Base-by-base conservation (phyloP, 2,113 vertebrate genomes). In the Phainopepla nitens region DNA sequence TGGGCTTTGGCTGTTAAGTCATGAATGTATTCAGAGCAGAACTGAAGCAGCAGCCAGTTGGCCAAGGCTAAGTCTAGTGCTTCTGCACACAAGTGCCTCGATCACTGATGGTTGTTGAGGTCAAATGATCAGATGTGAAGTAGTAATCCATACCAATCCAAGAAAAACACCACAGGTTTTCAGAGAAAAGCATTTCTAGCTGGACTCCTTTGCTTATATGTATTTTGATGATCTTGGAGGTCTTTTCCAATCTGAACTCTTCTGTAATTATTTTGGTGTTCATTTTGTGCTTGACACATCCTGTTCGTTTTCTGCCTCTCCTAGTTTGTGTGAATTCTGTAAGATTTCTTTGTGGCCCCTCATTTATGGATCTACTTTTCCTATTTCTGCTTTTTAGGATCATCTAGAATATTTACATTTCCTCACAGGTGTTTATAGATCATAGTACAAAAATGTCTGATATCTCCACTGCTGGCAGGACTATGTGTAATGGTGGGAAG, bases 51-150 rank as follows among this genome's bases (percentile, higher is more conserved):
- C 28, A 83, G 25, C 24, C 50, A 13, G 0, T 13, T 54, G 41
- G 16, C 70, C 45, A 66, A 60, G 35, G 45, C 33, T 70, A 39
- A 29, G 12, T 53, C 41, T 27, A 69, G 21, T 3, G 5, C 10
- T 33, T 49, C n/a, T 51, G 33, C 45, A 45, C 10, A 7, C 10
- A 61, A 39, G 31, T 39, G 39, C 11, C 7, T 47, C 0, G 0
- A 27, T 60, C 33, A 20, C 49, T 70, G 3, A 16, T 64, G 24
- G 31, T 8, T 85, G 53, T 62, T 56, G 36, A 58, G 29, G 10
- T n/a, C 60, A 73, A 36, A 47, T 31, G 16, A 35, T 33, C 62
- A 39, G 27, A 64, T 28, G 17, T 79, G 19, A 64, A 25, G 25
- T 13, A 47, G 35, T 29, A 68, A 79, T 50, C 21, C 18, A 8